These are phyloP conservation scores for Athetis lepigone DNA, from an alignment of 2,888 invertebrate genomes.

Conservation along the genomic window DNA sequence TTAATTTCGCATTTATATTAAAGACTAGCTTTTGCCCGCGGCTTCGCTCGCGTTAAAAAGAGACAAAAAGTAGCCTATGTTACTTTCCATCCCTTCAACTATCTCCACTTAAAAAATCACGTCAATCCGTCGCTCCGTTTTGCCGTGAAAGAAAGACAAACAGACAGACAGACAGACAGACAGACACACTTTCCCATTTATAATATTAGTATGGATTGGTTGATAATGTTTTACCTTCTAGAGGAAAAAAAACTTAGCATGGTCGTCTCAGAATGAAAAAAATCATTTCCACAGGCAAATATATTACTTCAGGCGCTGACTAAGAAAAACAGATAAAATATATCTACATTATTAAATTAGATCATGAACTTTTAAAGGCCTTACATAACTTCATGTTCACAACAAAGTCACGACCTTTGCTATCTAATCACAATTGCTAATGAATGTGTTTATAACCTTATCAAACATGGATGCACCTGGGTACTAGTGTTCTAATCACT, in stretches of 20 bases:
- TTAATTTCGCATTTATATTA: not conserved
- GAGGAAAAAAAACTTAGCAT: not conserved
- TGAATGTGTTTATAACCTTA: slow-evolving; percentile 40
- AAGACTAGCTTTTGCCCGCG: too few relatives aligned
- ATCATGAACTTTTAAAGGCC: not conserved
- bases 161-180: too few relatives aligned
- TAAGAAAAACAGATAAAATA: not conserved
- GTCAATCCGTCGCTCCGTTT: too few relatives aligned
- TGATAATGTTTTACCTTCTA: not conserved
- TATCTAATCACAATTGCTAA: slow-evolving; percentile 27
- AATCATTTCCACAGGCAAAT: not conserved
- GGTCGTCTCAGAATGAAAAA: not conserved
- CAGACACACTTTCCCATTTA: too few relatives aligned
- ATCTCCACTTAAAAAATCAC: too few relatives aligned
- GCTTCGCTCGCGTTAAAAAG: too few relatives aligned
- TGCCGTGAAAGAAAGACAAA: too few relatives aligned
- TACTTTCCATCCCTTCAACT: too few relatives aligned
- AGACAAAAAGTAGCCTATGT: too few relatives aligned
- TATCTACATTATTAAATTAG: not conserved
- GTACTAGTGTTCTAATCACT: slow-evolving; percentile 5
- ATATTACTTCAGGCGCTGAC: not conserved
- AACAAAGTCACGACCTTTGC: slow-evolving; percentile 15
- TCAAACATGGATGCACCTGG: slow-evolving; percentile 15
- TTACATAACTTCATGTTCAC: not conserved
- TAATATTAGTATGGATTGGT: too few relatives aligned